Evolutionary conservation across 2,113 vertebrate species (phyloP).

Genomic region (human): GRCh38 chr5:147675001-147675500

Average conservation of each 20-base stretch:
- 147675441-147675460: not conserved
- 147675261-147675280: not conserved
- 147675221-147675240: not conserved
- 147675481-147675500: not conserved
- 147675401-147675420: not conserved
- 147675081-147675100: not conserved
- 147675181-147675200: not conserved
- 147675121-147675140: not conserved
- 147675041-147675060: not conserved
- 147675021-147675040: not conserved
- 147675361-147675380: not conserved
- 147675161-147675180: not conserved
- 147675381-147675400: not conserved
- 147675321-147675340: not conserved
- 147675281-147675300: not conserved
- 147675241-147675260: not conserved
- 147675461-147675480: not conserved
- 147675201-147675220: not conserved
- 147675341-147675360: not conserved
- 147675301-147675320: not conserved
- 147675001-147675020: not conserved
- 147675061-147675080: not conserved
- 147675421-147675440: not conserved
- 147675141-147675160: not conserved
- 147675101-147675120: not conserved